Evolutionary conservation across 2,797 vertebrate genomes (phyloP).

Genomic region (Danio jaintianensis): DNA sequence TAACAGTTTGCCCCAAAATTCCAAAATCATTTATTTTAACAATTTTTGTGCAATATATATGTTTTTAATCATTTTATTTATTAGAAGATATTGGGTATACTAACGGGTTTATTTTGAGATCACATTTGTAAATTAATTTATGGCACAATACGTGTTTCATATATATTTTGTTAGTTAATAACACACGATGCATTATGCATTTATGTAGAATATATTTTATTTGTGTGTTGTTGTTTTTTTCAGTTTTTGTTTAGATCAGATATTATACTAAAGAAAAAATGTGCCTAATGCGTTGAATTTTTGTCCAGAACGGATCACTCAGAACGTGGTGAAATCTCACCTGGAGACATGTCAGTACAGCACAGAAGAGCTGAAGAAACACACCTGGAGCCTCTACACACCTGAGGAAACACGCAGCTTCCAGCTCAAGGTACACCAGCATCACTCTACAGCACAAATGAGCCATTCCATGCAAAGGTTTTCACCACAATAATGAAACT

Average conservation of each 20-base stretch:
- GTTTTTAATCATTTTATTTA: background rate
- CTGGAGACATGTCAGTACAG: slow-evolving; percentile 92
- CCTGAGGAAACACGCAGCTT: slow-evolving; percentile 85
- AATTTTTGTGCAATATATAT: too few relatives aligned
- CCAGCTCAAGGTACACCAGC: slow-evolving; percentile 84
- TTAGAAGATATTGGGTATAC: too few relatives aligned
- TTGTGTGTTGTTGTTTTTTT: background rate
- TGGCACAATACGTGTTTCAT: too few relatives aligned
- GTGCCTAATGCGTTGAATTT: slow-evolving; percentile 18
- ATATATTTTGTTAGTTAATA: too few relatives aligned
- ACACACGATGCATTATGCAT: too few relatives aligned
- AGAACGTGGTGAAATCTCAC: slow-evolving; percentile 90
- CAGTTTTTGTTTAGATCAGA: background rate
- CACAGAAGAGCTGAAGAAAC: slow-evolving; percentile 86
- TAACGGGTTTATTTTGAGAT: too few relatives aligned
- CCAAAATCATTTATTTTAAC: too few relatives aligned
- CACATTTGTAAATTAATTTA: too few relatives aligned
- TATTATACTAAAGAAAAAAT: background rate
- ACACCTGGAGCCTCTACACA: slow-evolving; percentile 86
- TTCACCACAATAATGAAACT: too few relatives aligned
- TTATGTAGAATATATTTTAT: background rate
- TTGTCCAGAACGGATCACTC: slow-evolving; percentile 84
- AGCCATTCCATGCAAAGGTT: too few relatives aligned
- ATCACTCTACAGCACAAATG: background rate
- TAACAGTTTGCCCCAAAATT: background rate